Evolutionary conservation across 1,140 invertebrate species (phyloP), one percentile per base, ranked within the genome.

Genomic region (Odontomachus brunneus): DNA sequence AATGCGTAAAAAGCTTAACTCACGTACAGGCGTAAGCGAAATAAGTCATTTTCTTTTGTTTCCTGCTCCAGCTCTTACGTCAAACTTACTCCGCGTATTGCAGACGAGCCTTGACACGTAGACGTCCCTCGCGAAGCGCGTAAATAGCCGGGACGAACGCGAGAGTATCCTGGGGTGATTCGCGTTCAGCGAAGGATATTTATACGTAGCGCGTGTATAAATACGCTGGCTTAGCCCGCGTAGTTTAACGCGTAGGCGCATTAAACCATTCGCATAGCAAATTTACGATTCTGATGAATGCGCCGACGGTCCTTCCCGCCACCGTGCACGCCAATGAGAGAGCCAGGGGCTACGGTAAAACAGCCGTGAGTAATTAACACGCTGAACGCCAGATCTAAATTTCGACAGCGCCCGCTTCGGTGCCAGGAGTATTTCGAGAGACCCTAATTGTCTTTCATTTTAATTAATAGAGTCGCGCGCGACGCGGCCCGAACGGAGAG

Each of bases 301-400:
- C 22, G 73, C 15, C 62, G 62, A 19, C 29, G 1, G 14, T 67
- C 33, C 69, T 48, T 26, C 7, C 12, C 33, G 22, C 19, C 63
- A n/a, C 57, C 38, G 38, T 44, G 9, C 38, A 55, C 22, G 48
- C 51, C 63, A 51, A 80, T 48, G 75, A 59, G 29, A 82, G 69
- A 33, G 29, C 78, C 55, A 51, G 69, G 4, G 63, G 19, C 48
- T 38, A 38, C 5, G 29, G 51, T 62, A 53, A 74, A 73, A 65
- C 44, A 57, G 65, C 49, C 60, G 29, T 74, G 69, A 84, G 63
- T 82, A 82, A 85, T 71, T 62, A 69, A 75, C 55, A 83, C 63
- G 38, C 57, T 71, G 38, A 48, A 44, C 22, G 82, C 33, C 73
- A 57, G 44, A 57, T 62, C 66, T 49, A 57, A 85, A 60, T 66